Conservation (phyloP, 2,113 vertebrate genomes). For the Anser cygnoides region DNA sequence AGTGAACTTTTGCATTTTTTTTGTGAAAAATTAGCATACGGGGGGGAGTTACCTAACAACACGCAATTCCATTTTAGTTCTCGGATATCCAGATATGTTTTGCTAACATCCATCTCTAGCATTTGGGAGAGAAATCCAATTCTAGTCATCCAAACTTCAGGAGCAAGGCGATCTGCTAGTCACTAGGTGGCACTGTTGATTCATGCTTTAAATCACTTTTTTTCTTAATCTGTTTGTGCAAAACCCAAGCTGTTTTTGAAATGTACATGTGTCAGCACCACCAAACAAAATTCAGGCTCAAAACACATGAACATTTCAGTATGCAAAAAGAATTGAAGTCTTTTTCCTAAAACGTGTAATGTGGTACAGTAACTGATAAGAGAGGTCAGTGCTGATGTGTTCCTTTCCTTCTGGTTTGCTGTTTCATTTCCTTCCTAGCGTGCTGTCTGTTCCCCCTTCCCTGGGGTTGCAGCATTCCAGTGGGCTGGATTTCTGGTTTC, state of each 20-base stretch:
- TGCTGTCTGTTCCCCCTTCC: background rate
- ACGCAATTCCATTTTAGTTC: background rate
- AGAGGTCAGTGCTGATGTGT: background rate
- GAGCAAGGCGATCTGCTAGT: background rate
- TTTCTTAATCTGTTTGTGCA: background rate
- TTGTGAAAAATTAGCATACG: background rate
- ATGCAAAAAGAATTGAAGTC: background rate
- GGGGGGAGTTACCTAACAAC: background rate
- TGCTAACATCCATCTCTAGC: background rate
- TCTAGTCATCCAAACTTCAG: background rate
- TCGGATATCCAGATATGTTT: background rate
- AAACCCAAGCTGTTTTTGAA: background rate
- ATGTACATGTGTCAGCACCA: constrained; percentile 30
- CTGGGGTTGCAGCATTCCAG: constrained; percentile 44
- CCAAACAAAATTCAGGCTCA: background rate
- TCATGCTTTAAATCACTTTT: fast-evolving
- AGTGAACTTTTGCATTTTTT: background rate
- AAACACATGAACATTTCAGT: background rate
- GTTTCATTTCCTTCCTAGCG: constrained; percentile 48
- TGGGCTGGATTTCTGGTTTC: constrained; percentile 61
- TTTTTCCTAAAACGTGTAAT: background rate
- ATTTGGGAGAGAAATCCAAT: background rate
- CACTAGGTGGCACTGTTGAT: constrained; percentile 74
- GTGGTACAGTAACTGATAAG: background rate
- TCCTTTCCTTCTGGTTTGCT: constrained; percentile 37